Base-by-base conservation (phyloP, 1,140 invertebrate genomes). In the Diabrotica virgifera region DNA sequence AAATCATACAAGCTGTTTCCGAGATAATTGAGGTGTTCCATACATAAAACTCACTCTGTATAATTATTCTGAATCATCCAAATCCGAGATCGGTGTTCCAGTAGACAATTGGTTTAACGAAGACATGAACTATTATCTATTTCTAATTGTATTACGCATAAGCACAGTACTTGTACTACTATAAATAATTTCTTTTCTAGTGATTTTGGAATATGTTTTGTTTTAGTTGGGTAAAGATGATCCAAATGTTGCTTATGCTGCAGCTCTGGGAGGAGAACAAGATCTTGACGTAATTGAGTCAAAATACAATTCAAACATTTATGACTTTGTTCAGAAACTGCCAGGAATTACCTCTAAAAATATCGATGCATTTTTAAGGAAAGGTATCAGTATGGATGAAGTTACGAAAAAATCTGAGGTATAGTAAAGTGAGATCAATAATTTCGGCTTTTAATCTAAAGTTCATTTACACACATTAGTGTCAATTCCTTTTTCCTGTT, bases 331-430 rank as follows among this genome's bases (percentile, higher is more conserved):
- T 14, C 83, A 90, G 9, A 94, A 94, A 79, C 82, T 99, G 71
- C 96, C 96, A 0, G 96, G 96, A 5, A 85, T 98, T 5, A 91
- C 89, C 71, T 89, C 91, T 0, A 94, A 94, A 80, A 98, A 97
- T 80, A 85, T 96, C 6, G 83, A 87, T 59, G 71, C 78, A 0
- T 80, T 98, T 62, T 83, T 98, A 80, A 90, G 92, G 67, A 89
- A 89, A 76, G 91, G 93, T 2, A 78, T 85, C 66, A 90, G 89
- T 38, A 79, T 98, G 58, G 85, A 88, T 72, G 78, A 90, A 75
- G 76, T 91, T 37, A 78, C 87, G 53, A 82, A 82, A 57, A 76
- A 87, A 57, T 81, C 77, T 40, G 77, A 85, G 78, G 86, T 86
- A 80, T 40, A 8, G 40, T 86, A 80, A 52, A 8, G 40, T 46